Evolutionary conservation across 2,888 invertebrate species (phyloP).

Genomic region (Volucella bombylans): DNA sequence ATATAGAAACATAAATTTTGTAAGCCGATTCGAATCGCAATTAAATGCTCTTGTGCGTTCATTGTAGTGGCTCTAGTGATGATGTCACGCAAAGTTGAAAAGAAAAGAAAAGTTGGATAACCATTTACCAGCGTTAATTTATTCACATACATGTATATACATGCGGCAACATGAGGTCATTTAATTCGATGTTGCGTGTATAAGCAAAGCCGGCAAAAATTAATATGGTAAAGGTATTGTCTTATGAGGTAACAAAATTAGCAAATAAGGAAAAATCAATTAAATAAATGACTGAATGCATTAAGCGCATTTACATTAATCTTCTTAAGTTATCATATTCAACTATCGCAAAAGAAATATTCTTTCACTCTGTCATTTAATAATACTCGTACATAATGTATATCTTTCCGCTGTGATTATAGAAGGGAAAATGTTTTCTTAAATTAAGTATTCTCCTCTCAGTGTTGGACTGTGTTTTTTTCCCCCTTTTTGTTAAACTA

Average conservation of each 20-base stretch:
- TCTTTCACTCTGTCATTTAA: too few species aligned
- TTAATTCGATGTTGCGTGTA: not conserved
- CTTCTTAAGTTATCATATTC: too few species aligned
- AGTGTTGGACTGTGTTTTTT: too few species aligned
- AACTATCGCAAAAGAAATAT: too few species aligned
- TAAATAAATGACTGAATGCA: not conserved
- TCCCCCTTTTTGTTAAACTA: too few species aligned
- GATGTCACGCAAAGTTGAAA: slow-evolving; percentile 33
- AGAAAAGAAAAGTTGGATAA: slow-evolving; percentile 14
- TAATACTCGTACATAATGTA: too few species aligned
- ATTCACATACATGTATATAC: not conserved
- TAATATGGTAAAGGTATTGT: too few species aligned
- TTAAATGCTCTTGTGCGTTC: slow-evolving; percentile 3
- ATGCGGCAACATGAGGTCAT: not conserved
- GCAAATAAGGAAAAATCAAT: not conserved
- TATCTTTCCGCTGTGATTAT: too few species aligned
- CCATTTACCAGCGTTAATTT: not conserved
- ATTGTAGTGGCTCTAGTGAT: slow-evolving; percentile 1
- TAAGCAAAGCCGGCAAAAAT: not conserved
- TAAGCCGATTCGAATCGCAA: slow-evolving; percentile 23
- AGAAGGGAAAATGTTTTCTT: too few species aligned
- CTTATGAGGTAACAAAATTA: not conserved
- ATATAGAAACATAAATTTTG: slow-evolving; percentile 5
- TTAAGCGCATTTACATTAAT: too few species aligned
- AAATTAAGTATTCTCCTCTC: too few species aligned